Percentiles rank a stretch among this genome's conserved stretches.
Conservation (phyloP, 2,113 vertebrate genomes). For the Rhizomys pruinosus region DNA sequence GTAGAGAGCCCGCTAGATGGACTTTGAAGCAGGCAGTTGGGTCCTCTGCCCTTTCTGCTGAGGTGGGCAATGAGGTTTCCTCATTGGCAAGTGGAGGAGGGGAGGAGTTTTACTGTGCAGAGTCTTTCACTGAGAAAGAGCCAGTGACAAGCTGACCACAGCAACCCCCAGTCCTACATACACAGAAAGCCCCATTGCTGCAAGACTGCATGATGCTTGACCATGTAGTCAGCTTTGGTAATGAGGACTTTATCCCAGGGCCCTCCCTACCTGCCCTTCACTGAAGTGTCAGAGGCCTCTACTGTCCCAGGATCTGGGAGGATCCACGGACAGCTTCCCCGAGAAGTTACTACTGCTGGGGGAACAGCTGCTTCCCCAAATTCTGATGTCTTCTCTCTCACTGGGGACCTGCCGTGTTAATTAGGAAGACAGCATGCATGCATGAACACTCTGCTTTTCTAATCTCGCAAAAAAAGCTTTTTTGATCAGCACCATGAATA, state of each 20-base stretch:
- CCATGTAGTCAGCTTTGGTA: rapidly evolving
- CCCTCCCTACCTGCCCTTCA: neutral
- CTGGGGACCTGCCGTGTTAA: conserved; percentile 31
- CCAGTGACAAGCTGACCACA: neutral
- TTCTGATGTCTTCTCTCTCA: neutral
- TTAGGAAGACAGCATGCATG: conserved; percentile 38
- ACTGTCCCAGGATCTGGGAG: neutral
- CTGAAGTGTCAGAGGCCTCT: neutral
- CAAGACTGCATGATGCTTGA: rapidly evolving
- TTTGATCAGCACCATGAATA: conserved; percentile 33
- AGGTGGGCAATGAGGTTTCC: rapidly evolving
- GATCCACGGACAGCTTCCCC: neutral
- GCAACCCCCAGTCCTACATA: neutral
- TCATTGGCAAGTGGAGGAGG: neutral
- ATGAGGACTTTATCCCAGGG: neutral
- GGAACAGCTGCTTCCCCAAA: conserved; percentile 58
- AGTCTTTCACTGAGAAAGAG: neutral
- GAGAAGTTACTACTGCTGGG: conserved; percentile 1
- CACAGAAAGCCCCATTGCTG: neutral
- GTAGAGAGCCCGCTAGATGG: rapidly evolving
- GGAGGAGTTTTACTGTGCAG: rapidly evolving
- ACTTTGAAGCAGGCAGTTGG: neutral
- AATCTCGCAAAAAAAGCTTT: conserved; percentile 1
- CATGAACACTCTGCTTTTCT: neutral
- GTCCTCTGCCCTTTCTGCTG: neutral